These are phyloP conservation scores for Volucella zonaria DNA, from an alignment of 2,888 invertebrate species.

Conservation along the genomic window DNA sequence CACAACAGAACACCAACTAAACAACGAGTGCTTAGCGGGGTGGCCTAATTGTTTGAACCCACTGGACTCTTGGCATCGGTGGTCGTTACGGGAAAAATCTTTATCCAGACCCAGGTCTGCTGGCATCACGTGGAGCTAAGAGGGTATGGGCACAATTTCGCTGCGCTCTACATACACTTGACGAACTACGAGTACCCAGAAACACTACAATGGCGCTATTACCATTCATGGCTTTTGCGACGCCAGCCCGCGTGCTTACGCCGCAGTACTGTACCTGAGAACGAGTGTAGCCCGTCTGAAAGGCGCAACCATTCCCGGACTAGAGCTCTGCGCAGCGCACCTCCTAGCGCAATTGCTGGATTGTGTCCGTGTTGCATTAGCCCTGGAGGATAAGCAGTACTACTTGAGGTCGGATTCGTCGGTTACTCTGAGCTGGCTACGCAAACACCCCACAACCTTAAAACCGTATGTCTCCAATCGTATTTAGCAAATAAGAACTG, in stretches of 20 bases:
- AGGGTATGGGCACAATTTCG: too few relatives aligned
- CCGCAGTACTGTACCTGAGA: background rate
- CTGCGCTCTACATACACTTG: too few relatives aligned
- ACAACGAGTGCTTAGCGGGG: slow-evolving; percentile 1
- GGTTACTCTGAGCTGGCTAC: slow-evolving; percentile 33
- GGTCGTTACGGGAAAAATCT: too few relatives aligned
- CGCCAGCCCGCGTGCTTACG: too few relatives aligned
- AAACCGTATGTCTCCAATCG: slow-evolving; percentile 21
- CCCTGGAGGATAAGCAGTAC: slow-evolving; percentile 1
- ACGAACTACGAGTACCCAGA: too few relatives aligned
- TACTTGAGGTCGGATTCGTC: slow-evolving; percentile 20
- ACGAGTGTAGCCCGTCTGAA: slow-evolving; percentile 18
- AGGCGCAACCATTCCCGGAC: background rate
- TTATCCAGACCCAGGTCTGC: background rate
- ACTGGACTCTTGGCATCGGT: too few relatives aligned
- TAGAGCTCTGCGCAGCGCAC: too few relatives aligned
- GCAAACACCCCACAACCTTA: slow-evolving; percentile 18
- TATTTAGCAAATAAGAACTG: too few relatives aligned
- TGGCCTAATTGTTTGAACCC: background rate
- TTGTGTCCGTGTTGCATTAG: slow-evolving; percentile 11
- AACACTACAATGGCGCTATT: too few relatives aligned
- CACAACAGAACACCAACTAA: background rate
- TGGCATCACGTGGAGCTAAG: slow-evolving; percentile 2
- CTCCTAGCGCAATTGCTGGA: too few relatives aligned
- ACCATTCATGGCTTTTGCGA: too few relatives aligned